Conservation (phyloP, 2,888 invertebrate species). For the Temnothorax unifasciatus region DNA sequence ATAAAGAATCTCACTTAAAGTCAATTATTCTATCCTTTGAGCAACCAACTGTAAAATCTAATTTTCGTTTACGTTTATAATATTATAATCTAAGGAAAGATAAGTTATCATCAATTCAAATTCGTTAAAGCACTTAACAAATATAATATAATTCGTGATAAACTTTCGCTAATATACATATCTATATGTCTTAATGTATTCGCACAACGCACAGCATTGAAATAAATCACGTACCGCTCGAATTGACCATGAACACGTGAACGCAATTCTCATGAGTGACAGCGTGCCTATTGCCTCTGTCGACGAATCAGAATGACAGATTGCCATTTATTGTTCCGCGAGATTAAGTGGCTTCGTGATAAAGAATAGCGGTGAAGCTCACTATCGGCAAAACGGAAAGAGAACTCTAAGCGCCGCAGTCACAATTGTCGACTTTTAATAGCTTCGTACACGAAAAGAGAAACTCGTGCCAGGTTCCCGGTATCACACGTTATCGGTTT, state of each 20-base stretch:
- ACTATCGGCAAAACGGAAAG: constrained; percentile 12
- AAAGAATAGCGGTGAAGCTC: constrained; percentile 20
- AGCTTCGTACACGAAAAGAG: constrained; percentile 72
- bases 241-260: constrained; percentile 24
- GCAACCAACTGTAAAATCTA: background rate
- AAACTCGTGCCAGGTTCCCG: constrained; percentile 70
- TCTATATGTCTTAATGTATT: background rate
- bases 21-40: background rate
- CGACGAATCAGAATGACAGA: constrained; percentile 32
- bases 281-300: constrained; percentile 23
- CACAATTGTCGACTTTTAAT: constrained; percentile 72
- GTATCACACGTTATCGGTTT: constrained; percentile 61
- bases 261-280: constrained; percentile 18
- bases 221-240: constrained; percentile 16
- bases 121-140: background rate
- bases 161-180: constrained; percentile 4
- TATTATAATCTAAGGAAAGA: background rate
- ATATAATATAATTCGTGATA: background rate
- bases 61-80: background rate
- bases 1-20: constrained; percentile 4
- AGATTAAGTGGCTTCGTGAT: constrained; percentile 51
- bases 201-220: constrained; percentile 10
- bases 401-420: constrained; percentile 48
- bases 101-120: background rate
- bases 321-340: constrained; percentile 33